Base-by-base conservation (phyloP, 2,113 vertebrate genomes). In the Ochotona princeps region DNA sequence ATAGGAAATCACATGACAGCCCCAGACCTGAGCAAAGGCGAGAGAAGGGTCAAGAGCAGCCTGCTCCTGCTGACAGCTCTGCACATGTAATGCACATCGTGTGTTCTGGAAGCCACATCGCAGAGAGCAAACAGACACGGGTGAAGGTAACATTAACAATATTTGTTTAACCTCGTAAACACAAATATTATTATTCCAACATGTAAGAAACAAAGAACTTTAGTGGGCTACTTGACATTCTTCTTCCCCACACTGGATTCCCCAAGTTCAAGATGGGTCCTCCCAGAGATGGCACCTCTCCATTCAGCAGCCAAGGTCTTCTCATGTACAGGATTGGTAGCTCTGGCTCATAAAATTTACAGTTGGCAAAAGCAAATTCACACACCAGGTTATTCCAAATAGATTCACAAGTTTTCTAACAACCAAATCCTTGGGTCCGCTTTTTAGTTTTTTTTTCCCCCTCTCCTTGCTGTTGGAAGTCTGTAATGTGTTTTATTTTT, bases 291-390 rank as follows among this genome's bases (percentile, higher is more conserved):
- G 66, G 30, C 25, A 76, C 14, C n/a, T 85, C 35, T 51, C 51
- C 2, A 51, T 35, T 90, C 82, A 85, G 79, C 65, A 23, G 70
- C 78, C 72, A 88, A 57, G 38, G 72, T 89, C 67, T 82, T 38
- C 63, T 84, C 69, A 61, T 78, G 70, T 90, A 47, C 23, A 12
- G 38, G 60, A 66, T 65, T 38, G 51, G 44, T 86, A 89, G 65
- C 78, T 85, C 91, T 66, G 54, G 15, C 85, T 94, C 79, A 87
- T 90, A 96, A 92, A 93, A 90, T 47, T 47, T 30, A 79, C 7
- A 80, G 32, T 38, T 87, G 8, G 38, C 38, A 61, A 83, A 90
- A 72, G 57, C 80, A 73, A 92, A 87, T 49, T 85, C 66, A 75
- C 25, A 85, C 21, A 51, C 38, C 70, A 92, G 66, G 23, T 78